Evolutionary conservation across 2,888 invertebrate species (phyloP).

Genomic region (Halictus ligatus): DNA sequence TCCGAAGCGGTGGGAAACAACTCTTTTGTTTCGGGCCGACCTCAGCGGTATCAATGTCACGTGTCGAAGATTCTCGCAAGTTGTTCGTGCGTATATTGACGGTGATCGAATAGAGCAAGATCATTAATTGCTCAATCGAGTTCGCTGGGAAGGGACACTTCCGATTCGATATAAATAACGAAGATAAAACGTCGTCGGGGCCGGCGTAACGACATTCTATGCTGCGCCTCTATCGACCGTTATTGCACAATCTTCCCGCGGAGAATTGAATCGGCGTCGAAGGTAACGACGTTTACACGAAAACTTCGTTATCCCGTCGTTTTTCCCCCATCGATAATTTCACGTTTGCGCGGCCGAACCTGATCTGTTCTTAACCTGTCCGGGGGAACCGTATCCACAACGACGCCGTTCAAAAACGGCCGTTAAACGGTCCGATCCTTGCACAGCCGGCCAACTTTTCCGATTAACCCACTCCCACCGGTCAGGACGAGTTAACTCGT

Average conservation of each 20-base stretch:
- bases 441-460: not conserved
- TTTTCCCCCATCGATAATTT: constrained; percentile 43
- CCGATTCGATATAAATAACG: constrained; percentile 43
- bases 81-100: not conserved
- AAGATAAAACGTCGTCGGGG: constrained; percentile 13
- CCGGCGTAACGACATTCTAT: constrained; percentile 10
- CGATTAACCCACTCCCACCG: not conserved
- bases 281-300: constrained; percentile 34
- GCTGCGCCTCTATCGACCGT: not conserved
- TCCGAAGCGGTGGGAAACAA: not conserved
- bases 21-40: constrained; percentile 20
- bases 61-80: constrained; percentile 36
- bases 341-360: constrained; percentile 42
- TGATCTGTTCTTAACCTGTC: constrained; percentile 21
- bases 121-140: constrained; percentile 44
- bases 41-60: constrained; percentile 34
- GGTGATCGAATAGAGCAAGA: constrained; percentile 19
- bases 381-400: constrained; percentile 8
- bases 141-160: constrained; percentile 16
- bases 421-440: not conserved
- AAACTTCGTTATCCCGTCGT: constrained; percentile 37
- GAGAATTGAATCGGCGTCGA: constrained; percentile 14
- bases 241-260: constrained; percentile 12
- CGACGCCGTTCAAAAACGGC: not conserved
- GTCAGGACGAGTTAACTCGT: not conserved